These are phyloP conservation scores for Chascanopsetta lugubris DNA, from an alignment of 2,113 vertebrate genomes.

Conservation along the genomic window DNA sequence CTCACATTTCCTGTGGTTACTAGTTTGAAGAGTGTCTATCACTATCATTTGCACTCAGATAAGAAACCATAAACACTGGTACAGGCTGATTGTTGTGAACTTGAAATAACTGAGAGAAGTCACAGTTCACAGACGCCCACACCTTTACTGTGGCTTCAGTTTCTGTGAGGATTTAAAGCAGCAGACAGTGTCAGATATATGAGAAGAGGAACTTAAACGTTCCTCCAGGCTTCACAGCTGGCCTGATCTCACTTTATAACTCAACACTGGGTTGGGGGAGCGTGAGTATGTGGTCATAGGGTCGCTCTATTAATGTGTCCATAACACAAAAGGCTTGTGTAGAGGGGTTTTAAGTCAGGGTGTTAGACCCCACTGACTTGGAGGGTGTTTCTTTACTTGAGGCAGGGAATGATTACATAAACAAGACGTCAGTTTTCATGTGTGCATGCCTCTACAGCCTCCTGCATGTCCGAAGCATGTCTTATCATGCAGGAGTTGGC, in stretches of 20 bases:
- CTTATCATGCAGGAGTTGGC: slow-evolving; percentile 54
- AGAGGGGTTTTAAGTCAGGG: slow-evolving; percentile 11
- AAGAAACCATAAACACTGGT: not conserved
- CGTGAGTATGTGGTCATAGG: slow-evolving; percentile 66
- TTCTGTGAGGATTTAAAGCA: not conserved
- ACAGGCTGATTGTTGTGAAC: slow-evolving; percentile 4
- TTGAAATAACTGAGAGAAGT: slow-evolving; percentile 1
- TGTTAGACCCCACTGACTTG: slow-evolving; percentile 3
- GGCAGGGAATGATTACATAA: not conserved
- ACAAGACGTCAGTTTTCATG: slow-evolving; percentile 13
- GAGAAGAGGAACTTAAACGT: slow-evolving; percentile 29
- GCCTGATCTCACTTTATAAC: slow-evolving; percentile 17
- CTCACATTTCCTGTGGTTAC: slow-evolving; percentile 59
- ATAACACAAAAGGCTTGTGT: slow-evolving; percentile 45
- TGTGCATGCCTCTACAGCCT: slow-evolving; percentile 41
- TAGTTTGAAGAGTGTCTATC: slow-evolving; percentile 19
- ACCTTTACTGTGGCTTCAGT: not conserved
- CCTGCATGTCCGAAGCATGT: slow-evolving; percentile 57
- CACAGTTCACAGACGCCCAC: not conserved
- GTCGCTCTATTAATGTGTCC: slow-evolving; percentile 40
- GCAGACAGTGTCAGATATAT: slow-evolving; percentile 19
- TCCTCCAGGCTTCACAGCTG: slow-evolving; percentile 18
- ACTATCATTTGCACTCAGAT: not conserved
- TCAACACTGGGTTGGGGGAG: slow-evolving; percentile 44
- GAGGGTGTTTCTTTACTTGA: not conserved